Evolutionary conservation across 2,888 invertebrate species (phyloP).

Genomic region (Trissolcus brochymenae): DNA sequence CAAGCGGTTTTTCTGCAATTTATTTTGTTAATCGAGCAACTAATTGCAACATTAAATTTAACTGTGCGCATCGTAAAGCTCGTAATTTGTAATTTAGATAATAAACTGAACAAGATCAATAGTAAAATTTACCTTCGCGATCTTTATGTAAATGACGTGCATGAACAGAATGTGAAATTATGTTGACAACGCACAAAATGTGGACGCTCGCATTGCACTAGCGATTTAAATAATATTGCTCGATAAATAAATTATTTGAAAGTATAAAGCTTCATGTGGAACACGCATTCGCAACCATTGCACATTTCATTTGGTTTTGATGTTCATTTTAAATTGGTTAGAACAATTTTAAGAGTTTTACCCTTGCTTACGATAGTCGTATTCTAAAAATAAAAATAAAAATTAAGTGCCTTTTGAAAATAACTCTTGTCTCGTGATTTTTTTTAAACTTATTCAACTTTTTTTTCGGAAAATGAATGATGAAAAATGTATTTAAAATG

Average conservation of each 20-base stretch:
- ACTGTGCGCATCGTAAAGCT: conserved; percentile 19
- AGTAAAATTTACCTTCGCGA: conserved; percentile 10
- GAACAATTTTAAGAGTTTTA: no score
- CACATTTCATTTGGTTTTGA: no score
- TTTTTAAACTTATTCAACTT: no score
- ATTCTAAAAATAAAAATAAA: background rate
- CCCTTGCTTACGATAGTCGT: no score
- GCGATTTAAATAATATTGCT: conserved; percentile 3
- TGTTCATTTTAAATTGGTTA: no score
- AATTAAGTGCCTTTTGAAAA: background rate
- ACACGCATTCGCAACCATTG: background rate
- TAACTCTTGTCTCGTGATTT: background rate
- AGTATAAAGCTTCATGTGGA: background rate
- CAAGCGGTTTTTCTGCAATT: background rate
- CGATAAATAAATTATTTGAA: background rate
- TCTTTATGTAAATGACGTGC: conserved; percentile 13
- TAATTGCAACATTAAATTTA: conserved; percentile 18
- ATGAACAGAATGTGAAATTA: conserved; percentile 13
- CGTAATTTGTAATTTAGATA: conserved; percentile 12
- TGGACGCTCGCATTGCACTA: background rate
- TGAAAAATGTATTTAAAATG: no score
- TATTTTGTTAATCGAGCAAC: conserved; percentile 6
- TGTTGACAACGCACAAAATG: conserved; percentile 7
- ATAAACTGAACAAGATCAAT: conserved; percentile 22
- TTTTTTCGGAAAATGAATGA: no score